phyloP scores from a whole-genome alignment of 2,888 invertebrate species.

The Mesorhabditis spiculigera region DNA sequence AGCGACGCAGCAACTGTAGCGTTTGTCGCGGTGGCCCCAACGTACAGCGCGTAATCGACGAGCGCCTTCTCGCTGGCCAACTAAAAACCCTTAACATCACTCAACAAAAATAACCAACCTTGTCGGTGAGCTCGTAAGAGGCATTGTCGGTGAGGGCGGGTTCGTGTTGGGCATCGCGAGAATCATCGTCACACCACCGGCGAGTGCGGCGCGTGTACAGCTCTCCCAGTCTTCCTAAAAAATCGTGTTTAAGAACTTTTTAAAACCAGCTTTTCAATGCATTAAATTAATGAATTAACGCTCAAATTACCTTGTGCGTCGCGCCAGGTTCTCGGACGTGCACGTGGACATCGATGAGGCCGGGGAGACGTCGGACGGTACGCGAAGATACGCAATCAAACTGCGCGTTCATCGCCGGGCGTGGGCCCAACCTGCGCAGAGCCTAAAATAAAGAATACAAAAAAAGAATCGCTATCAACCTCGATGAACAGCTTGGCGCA shows the following conservation, averaged over 20 bases:
- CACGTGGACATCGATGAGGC: conserved; percentile 95
- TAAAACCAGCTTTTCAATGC: conserved; percentile 65
- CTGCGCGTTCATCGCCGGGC: conserved; percentile 43
- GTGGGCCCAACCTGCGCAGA: conserved; percentile 30
- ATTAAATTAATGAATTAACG: background rate
- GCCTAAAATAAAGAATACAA: conserved; percentile 27
- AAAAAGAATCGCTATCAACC: conserved; percentile 63
- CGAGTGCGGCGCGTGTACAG: conserved; percentile 82
- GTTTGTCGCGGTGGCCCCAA: conserved; percentile 87
- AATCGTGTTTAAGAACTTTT: background rate
- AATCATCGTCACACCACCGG: conserved; percentile 88
- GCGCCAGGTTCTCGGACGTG: conserved; percentile 97
- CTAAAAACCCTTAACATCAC: conserved; percentile 69
- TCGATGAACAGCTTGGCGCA: conserved; percentile 93
- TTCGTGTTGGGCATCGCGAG: conserved; percentile 95
- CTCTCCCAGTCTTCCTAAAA: conserved; percentile 76
- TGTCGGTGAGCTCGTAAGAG: conserved; percentile 76
- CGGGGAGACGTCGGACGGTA: conserved; percentile 83
- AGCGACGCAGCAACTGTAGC: conserved; percentile 71
- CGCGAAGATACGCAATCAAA: conserved; percentile 93
- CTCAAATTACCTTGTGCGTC: conserved; percentile 79
- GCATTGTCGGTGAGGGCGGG: conserved; percentile 81
- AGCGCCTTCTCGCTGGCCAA: conserved; percentile 42
- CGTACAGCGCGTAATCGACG: conserved; percentile 87
- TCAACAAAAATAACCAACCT: conserved; percentile 58